Conservation (phyloP, 2,113 vertebrate species). For the Engystomops pustulosus region DNA sequence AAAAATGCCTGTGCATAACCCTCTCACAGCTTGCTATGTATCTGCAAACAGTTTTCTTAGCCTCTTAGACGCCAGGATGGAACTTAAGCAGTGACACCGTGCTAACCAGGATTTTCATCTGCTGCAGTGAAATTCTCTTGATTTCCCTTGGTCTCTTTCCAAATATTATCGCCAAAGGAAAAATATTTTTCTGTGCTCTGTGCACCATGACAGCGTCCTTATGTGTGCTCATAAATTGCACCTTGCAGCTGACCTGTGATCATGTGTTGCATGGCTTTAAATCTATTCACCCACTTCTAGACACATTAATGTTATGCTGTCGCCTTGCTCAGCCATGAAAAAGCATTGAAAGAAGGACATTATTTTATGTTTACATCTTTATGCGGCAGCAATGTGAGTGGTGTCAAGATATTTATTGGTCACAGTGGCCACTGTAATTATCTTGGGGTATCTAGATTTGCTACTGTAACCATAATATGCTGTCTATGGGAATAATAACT, state of each 20-base stretch:
- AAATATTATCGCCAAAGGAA: slow-evolving; percentile 20
- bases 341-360: slow-evolving; percentile 39
- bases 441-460: slow-evolving; percentile 34
- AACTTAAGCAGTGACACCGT: neutral
- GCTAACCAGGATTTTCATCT: neutral
- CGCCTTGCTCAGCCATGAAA: slow-evolving; percentile 3
- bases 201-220: slow-evolving; percentile 22
- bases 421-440: slow-evolving; percentile 45
- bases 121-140: neutral
- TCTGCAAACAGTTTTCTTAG: neutral
- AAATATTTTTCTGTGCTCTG: slow-evolving; percentile 1
- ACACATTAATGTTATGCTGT: slow-evolving; percentile 40
- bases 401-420: slow-evolving; percentile 49
- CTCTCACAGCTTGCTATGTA: neutral
- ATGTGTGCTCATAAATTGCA: slow-evolving; percentile 30
- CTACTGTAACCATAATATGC: slow-evolving; percentile 4
- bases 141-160: neutral
- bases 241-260: slow-evolving; percentile 30
- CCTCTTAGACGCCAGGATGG: neutral
- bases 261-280: slow-evolving; percentile 36
- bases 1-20: slow-evolving; percentile 1
- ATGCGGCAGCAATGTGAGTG: neutral
- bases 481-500: slow-evolving; percentile 44
- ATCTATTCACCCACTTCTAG: slow-evolving; percentile 16
- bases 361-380: slow-evolving; percentile 42